These are phyloP conservation scores for Zelostemma sp. DNA, from an alignment of 1,140 invertebrate genomes.

Conservation along the genomic window DNA sequence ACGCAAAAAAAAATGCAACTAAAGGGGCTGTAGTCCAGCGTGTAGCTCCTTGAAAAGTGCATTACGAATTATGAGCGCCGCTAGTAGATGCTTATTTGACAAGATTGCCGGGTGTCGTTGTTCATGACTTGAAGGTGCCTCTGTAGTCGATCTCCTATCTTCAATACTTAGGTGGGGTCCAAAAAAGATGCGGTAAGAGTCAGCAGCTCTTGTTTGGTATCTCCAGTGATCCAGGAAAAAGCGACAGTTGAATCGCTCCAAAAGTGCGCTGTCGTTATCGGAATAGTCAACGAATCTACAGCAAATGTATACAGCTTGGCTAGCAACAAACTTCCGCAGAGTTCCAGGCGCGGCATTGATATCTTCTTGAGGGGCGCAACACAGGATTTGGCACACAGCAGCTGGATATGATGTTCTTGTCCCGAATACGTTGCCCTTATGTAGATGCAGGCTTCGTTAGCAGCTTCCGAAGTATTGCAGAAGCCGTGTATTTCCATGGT, in stretches of 20 bases:
- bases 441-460: conserved; percentile 15
- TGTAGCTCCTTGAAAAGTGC: conserved; percentile 40
- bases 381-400: conserved; percentile 38
- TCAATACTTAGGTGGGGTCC: conserved; percentile 50
- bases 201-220: not conserved
- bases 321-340: conserved; percentile 42
- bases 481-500: conserved; percentile 16
- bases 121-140: conserved; percentile 45
- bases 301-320: conserved; percentile 10
- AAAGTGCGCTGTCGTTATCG: conserved; percentile 11
- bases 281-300: not conserved
- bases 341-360: conserved; percentile 38
- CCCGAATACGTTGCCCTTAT: not conserved
- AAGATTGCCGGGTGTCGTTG: conserved; percentile 65
- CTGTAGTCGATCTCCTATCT: conserved; percentile 58
- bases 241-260: conserved; percentile 45
- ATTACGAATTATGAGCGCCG: conserved; percentile 51
- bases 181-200: conserved; percentile 51
- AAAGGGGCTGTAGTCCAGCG: conserved; percentile 41
- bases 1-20: conserved; percentile 30
- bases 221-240: conserved; percentile 32
- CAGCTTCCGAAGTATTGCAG: conserved; percentile 13
- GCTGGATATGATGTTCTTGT: not conserved
- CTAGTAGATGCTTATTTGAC: conserved; percentile 42
- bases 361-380: conserved; percentile 41